A percentile compares a stretch with the other conserved stretches of the same genome.
Evolutionary conservation across 2,888 invertebrate genomes (phyloP).

Genomic region (Ellobium chinense): DNA sequence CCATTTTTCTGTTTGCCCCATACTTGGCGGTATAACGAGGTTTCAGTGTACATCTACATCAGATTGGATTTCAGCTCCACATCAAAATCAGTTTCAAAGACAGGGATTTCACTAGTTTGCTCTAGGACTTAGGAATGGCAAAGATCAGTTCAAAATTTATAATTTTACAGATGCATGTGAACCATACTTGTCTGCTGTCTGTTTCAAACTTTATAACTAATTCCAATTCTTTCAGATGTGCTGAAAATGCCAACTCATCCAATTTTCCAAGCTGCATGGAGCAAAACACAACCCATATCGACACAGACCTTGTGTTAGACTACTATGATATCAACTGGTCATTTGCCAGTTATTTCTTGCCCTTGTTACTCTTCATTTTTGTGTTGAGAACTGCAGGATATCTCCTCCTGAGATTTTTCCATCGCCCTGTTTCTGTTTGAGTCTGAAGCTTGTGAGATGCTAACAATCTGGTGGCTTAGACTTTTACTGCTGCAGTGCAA

Average conservation of each 20-base stretch:
- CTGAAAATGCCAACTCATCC: slow-evolving; percentile 49
- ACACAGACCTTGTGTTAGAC: slow-evolving; percentile 53
- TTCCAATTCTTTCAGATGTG: slow-evolving; percentile 53
- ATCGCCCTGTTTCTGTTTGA: slow-evolving; percentile 52
- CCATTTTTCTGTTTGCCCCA: no score
- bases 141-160: no score
- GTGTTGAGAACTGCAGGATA: slow-evolving; percentile 57
- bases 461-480: no score
- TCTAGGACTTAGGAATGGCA: no score
- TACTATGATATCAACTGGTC: slow-evolving; percentile 54
- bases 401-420: slow-evolving; percentile 57
- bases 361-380: slow-evolving; percentile 58
- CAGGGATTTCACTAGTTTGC: no score
- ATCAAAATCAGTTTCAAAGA: no score
- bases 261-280: slow-evolving; percentile 53
- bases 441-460: not conserved
- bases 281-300: slow-evolving; percentile 51
- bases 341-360: slow-evolving; percentile 58
- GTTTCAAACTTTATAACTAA: not conserved
- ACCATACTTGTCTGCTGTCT: no score
- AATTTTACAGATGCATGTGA: no score
- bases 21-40: no score
- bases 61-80: no score
- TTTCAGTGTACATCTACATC: no score
- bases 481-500: no score